A percentile compares a stretch with the other conserved stretches of the same genome.
phyloP scores from a whole-genome alignment of 2,113 vertebrate genomes.

The Pseudolaguvia tuberculata region DNA sequence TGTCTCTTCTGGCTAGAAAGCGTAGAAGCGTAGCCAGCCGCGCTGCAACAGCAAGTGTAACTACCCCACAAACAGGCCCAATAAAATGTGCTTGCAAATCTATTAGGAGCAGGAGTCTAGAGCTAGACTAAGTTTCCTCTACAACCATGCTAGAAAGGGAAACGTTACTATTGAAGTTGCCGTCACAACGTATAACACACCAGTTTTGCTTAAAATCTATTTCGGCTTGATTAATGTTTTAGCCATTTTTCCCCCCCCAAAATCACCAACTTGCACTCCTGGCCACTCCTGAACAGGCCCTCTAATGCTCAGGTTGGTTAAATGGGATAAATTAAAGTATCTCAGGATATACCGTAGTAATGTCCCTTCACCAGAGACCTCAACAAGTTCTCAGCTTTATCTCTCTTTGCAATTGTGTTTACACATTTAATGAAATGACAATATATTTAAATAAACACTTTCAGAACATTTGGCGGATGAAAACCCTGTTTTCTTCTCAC shows the following conservation, averaged over 20 bases:
- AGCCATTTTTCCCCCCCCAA: too few species aligned
- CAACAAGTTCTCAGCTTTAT: not conserved
- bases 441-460: too few species aligned
- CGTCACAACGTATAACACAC: too few species aligned
- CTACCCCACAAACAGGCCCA: slow-evolving; percentile 39
- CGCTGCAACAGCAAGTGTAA: slow-evolving; percentile 44
- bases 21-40: slow-evolving; percentile 27
- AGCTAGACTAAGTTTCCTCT: not conserved
- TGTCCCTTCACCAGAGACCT: not conserved
- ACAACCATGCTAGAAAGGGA: not conserved
- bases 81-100: slow-evolving; percentile 42
- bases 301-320: too few species aligned
- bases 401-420: not conserved
- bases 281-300: too few species aligned
- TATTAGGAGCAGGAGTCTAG: slow-evolving; percentile 26
- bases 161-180: not conserved
- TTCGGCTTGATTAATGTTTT: not conserved
- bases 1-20: slow-evolving; percentile 32
- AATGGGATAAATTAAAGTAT: too few species aligned
- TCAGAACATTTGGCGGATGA: too few species aligned
- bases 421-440: not conserved
- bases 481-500: too few species aligned
- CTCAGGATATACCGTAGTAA: not conserved
- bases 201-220: not conserved
- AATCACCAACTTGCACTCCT: too few species aligned